Evolutionary conservation across 2,888 invertebrate species (phyloP).

Genomic region (Hypolimnas misippus): DNA sequence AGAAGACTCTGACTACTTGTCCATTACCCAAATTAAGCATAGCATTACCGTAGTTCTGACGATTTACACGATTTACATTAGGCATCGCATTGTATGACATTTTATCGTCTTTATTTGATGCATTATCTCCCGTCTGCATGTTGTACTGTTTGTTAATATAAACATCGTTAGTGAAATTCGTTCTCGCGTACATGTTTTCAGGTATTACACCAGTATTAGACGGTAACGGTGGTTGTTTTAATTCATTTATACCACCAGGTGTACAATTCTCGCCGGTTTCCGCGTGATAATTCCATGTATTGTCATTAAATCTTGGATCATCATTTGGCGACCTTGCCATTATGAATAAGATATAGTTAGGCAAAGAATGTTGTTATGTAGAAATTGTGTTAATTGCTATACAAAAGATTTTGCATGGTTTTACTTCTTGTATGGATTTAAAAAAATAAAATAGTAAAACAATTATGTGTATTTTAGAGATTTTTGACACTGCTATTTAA

Average conservation of each 20-base stretch:
- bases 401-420: conserved; percentile 72
- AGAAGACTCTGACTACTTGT: conserved; percentile 72
- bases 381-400: conserved; percentile 39
- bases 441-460: conserved; percentile 41
- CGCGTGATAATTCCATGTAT: conserved; percentile 77
- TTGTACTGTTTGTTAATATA: conserved; percentile 72
- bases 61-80: conserved; percentile 59
- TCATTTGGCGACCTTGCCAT: conserved; percentile 83
- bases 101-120: conserved; percentile 65
- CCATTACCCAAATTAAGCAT: conserved; percentile 78
- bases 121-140: conserved; percentile 61
- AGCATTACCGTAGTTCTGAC: conserved; percentile 73
- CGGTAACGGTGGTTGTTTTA: conserved; percentile 60
- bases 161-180: conserved; percentile 68
- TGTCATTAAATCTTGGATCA: conserved; percentile 77
- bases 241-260: conserved; percentile 66
- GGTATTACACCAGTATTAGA: conserved; percentile 58
- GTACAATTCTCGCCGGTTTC: conserved; percentile 69
- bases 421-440: conserved; percentile 51
- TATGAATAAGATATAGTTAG: conserved; percentile 63
- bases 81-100: conserved; percentile 60
- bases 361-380: conserved; percentile 17
- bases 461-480: conserved; percentile 52
- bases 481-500: conserved; percentile 65
- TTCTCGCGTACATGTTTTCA: conserved; percentile 68